Evolutionary conservation across 2,113 vertebrate genomes (phyloP), one percentile per base, ranked within the genome.

Genomic region (Apodemus sylvaticus): DNA sequence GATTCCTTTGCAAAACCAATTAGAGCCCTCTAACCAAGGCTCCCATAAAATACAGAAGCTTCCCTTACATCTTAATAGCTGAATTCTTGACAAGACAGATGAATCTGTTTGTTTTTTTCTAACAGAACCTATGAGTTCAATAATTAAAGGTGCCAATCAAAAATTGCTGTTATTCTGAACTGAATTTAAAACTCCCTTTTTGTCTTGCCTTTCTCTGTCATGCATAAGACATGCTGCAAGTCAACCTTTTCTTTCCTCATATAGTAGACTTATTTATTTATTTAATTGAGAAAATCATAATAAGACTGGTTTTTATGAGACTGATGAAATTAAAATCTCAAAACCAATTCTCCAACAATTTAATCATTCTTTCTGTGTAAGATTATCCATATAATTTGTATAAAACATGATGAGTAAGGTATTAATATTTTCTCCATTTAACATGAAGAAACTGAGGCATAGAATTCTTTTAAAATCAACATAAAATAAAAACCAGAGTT

Each of bases 281-380:
- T 92, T 66, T 81, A 51, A 94, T 39, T 10, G 16, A 77, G 20
- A 16, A 91, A 86, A 79, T 31, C 3, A 62, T 73, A 24, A 91
- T 31, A 62, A 5, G 64, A 2, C 1, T n/a, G 24, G 29, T 6
- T 92, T 89, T 96, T 71, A 39, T 71, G 66, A 91, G 39, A 68
- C 1, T 26, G 86, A n/a, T 36, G 2, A 86, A 91, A 93, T 1
- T 39, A 71, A 89, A 94, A 76, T 81, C 4, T 74, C 9, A 68
- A 86, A 94, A 95, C n/a, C 58, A 71, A 93, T 12, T 77, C 29
- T 76, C 7, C 86, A 39, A 79, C 36, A 85, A 89, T 48, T 74
- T 14, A 19, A 5, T 8, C 31, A 3, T 4, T 6, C 60, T 0
- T 62, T 62, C 22, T 95, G 12, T 90, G 62, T 3, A 66, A 26